Conservation (phyloP, 92 coral and sea anemone species). For the Porites cylindrica region DNA sequence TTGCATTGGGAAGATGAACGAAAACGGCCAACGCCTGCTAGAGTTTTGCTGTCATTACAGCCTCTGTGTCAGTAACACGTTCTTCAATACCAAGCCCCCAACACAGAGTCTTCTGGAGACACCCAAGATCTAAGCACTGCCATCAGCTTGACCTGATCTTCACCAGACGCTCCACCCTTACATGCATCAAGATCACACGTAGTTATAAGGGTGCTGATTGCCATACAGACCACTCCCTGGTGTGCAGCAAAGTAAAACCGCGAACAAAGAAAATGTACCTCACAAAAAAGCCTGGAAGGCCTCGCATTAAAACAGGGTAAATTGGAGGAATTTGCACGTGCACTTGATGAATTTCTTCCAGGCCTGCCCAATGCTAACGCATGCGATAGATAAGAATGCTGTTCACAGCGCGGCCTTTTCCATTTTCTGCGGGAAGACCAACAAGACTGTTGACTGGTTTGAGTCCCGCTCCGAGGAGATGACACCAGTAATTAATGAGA, state of each 20-base stretch:
- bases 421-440: too few species aligned
- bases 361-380: too few species aligned
- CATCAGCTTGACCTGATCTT: conserved; percentile 33
- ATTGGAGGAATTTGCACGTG: too few species aligned
- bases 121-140: conserved; percentile 47
- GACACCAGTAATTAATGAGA: too few species aligned
- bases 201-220: conserved; percentile 55
- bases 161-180: conserved; percentile 11
- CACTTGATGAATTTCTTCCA: too few species aligned
- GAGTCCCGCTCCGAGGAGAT: too few species aligned
- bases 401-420: too few species aligned
- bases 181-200: conserved; percentile 34
- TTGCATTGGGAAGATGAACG: conserved; percentile 48
- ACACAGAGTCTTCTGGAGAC: conserved; percentile 48
- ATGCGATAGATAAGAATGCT: too few species aligned
- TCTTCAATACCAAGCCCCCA: conserved; percentile 22
- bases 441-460: too few species aligned
- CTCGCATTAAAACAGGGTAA: neutral
- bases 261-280: conserved; percentile 17
- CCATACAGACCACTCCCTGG: conserved; percentile 37
- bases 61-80: conserved; percentile 42
- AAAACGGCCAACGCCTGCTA: conserved; percentile 56
- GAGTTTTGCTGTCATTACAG: conserved; percentile 43
- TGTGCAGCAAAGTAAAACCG: neutral
- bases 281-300: conserved; percentile 15